Conservation (phyloP, 2,113 vertebrate genomes). For the Microcebus tavaratra region DNA sequence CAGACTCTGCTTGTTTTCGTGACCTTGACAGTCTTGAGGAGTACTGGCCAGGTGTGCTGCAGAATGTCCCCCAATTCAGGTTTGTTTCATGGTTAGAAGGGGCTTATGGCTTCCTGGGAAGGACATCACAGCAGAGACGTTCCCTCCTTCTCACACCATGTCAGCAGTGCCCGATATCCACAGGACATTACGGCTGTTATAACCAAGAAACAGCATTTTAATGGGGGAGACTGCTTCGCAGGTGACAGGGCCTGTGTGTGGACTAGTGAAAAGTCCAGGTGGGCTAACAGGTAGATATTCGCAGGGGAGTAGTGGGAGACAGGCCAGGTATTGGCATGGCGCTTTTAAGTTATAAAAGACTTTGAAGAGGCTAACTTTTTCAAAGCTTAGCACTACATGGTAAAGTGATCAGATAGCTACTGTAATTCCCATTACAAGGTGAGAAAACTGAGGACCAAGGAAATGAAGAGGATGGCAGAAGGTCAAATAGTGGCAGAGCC, state of each 20-base stretch:
- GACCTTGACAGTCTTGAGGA: not conserved
- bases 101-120: not conserved
- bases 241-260: not conserved
- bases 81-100: not conserved
- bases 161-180: not conserved
- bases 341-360: not conserved
- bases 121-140: not conserved
- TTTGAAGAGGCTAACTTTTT: not conserved
- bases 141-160: not conserved
- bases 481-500: not conserved
- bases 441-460: not conserved
- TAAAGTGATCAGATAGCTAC: not conserved
- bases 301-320: no score
- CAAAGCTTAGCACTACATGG: not conserved
- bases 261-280: no score
- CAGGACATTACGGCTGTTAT: no score
- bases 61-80: not conserved
- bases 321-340: rapidly evolving
- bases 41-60: no score
- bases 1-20: not conserved
- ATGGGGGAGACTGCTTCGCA: not conserved
- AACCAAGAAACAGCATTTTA: not conserved
- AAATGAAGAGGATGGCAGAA: not conserved
- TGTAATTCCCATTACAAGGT: not conserved
- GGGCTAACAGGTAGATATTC: not conserved